Evolutionary conservation across 2,797 vertebrate genomes (phyloP), one percentile per base, ranked within the genome.

Genomic region (Erithacus rubecula): DNA sequence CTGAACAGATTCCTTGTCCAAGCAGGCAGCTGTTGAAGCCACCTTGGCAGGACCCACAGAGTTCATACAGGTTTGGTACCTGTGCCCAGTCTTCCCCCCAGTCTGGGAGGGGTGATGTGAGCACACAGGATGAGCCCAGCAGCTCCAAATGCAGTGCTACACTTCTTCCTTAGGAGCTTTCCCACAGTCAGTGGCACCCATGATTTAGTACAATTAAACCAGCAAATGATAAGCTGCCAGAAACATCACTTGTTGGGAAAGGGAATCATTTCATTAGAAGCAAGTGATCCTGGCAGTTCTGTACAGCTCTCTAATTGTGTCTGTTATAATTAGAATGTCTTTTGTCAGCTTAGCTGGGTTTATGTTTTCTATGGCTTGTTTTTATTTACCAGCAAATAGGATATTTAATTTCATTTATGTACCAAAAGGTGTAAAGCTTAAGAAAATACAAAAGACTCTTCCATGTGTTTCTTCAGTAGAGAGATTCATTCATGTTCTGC

Each of bases 351-450:
- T 70, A 41, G 29, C n/a, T 80, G 37, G 68, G 70, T 88, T 94
- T 71, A 36, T 68, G 62, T 89, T 88, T 83, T 86, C 60, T 52
- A 11, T 76, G 39, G 47, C 30, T 94, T 87, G 60, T 74, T 93
- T 89, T 69, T 94, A 76, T 90, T 92, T 95, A 83, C 64, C 49
- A 77, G 53, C 49, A 88, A 89, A 79, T 56, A 68, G 59, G 82
- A 63, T 82, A 43, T 82, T 95, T 82, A 64, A 34, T 89, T 93
- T 84, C 32, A 9, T 95, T 91, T 92, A 29, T 51, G 32, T 67
- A 80, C 34, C 56, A 58, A 89, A 95, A 74, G 56, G 64, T 49
- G 53, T 93, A 82, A 85, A 94, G 69, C 69, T 65, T 87, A 85
- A 59, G 62, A 90, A 79, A 94, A 80, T 82, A 68, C 56, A 84